Conservation (phyloP, 2,888 invertebrate genomes). For the Steinernema hermaphroditum region DNA sequence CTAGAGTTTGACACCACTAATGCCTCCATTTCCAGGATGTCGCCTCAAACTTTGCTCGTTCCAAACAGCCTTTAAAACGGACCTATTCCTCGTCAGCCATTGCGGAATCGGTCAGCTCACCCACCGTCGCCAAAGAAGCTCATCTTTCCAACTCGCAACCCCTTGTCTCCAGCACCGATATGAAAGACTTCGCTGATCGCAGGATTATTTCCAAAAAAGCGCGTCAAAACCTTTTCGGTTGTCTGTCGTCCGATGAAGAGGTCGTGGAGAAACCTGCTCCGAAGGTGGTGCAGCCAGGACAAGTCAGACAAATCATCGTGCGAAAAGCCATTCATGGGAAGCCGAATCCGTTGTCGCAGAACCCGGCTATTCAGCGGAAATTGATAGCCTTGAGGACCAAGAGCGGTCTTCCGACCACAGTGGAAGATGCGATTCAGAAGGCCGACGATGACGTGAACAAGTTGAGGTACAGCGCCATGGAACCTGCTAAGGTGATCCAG, state of each 20-base stretch:
- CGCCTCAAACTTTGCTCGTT: background rate
- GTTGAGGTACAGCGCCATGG: background rate
- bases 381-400: background rate
- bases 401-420: background rate
- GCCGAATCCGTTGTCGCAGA: background rate
- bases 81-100: background rate
- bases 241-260: background rate
- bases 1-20: no score
- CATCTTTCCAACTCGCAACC: background rate
- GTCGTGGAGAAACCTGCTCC: background rate
- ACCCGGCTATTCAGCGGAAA: background rate
- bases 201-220: slow-evolving; percentile 6
- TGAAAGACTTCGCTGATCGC: background rate
- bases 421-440: slow-evolving; percentile 1
- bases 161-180: background rate
- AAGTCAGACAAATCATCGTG: background rate
- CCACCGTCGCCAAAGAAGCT: background rate
- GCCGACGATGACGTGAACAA: background rate
- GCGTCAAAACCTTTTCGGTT: slow-evolving; percentile 3
- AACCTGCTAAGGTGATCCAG: background rate
- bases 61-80: background rate
- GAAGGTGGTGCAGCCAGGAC: background rate
- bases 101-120: background rate
- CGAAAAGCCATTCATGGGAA: background rate
- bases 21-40: background rate